Base-by-base conservation (phyloP, 2,888 invertebrate genomes). In the Acrobasis consociella region DNA sequence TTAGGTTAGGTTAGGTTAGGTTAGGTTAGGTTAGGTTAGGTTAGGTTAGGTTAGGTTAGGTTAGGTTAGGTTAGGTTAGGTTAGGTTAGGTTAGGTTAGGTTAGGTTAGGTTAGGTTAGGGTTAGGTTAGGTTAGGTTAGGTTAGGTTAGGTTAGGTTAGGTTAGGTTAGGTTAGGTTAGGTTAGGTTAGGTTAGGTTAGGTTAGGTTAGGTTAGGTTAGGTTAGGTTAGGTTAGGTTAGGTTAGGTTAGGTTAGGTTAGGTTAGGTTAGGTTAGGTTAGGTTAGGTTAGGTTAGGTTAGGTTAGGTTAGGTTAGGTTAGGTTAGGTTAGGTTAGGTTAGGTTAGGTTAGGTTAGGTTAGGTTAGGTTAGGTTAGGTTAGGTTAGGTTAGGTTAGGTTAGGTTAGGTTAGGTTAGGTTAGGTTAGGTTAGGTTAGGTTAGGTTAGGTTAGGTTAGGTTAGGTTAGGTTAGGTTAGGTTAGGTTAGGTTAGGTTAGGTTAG, bases 161-260 rank as follows among this genome's bases (percentile, higher is more conserved):
- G 67, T 64, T 64, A 64, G 62, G 65, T 63, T 63, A 16, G 17
- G 17, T 10, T 17, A 50, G 50, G 50, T 63, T 66, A 64, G 67
- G 69, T 65, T 65, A 62, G 64, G 67, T 66, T 66, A 60, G 58
- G 66, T 64, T 64, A 64, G 64, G 67, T 64, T 64, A 64, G 64
- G 67, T 65, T 64, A 62, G 61, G 69, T 69, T 69, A 68, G 69
- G 71, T 69, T 68, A 67, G 67, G 69, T 70, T 70, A 69, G 71
- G 68, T 71, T 69, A 70, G 72, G 72, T 72, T 72, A 72, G 72
- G 68, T 69, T 72, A 70, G 70, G 72, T 70, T 69, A 68, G 68
- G 68, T 68, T 68, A 68, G 69, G 67, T 69, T 69, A 69, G 69
- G 69, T 69, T 69, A 69, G 69, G 69, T 67, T 69, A 67, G 67